These are phyloP conservation scores for Panulirus ornatus DNA, from an alignment of 1,140 invertebrate genomes.

Conservation along the genomic window DNA sequence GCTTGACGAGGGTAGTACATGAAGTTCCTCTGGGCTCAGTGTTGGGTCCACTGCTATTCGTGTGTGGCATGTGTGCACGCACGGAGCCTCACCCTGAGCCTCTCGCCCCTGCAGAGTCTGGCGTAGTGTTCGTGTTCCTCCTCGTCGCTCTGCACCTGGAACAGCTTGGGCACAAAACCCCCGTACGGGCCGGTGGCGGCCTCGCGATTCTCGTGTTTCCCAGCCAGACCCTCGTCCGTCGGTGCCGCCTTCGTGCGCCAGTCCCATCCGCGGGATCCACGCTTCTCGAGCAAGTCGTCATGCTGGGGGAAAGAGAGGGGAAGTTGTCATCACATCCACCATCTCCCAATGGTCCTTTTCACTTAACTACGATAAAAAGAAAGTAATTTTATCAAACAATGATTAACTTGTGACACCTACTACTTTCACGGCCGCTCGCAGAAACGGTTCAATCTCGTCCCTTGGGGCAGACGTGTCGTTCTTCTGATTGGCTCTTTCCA, in stretches of 20 bases:
- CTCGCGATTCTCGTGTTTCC: conserved; percentile 45
- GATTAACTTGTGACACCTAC: conserved; percentile 76
- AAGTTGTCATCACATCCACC: no score
- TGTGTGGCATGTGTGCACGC: no score
- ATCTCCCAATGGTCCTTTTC: no score
- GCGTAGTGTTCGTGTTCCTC: conserved; percentile 79
- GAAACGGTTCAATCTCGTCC: conserved; percentile 77
- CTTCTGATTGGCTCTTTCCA: conserved; percentile 76
- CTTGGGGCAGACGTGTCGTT: conserved; percentile 75
- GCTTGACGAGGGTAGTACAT: no score
- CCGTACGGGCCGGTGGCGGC: not conserved
- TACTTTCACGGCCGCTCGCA: conserved; percentile 77
- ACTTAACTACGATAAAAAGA: no score
- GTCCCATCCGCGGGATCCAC: conserved; percentile 75
- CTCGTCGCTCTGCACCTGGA: conserved; percentile 76
- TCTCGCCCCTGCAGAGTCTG: conserved; percentile 80
- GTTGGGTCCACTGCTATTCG: no score
- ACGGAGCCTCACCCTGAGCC: conserved; percentile 77
- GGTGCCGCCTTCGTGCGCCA: conserved; percentile 77
- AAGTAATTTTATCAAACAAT: no score
- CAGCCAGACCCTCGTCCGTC: conserved; percentile 73
- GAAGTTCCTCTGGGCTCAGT: no score
- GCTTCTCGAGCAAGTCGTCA: conserved; percentile 66
- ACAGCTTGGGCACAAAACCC: conserved; percentile 76
- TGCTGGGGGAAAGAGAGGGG: no score